Conservation (phyloP, 1,140 invertebrate species). For the Anoplophora glabripennis region DNA sequence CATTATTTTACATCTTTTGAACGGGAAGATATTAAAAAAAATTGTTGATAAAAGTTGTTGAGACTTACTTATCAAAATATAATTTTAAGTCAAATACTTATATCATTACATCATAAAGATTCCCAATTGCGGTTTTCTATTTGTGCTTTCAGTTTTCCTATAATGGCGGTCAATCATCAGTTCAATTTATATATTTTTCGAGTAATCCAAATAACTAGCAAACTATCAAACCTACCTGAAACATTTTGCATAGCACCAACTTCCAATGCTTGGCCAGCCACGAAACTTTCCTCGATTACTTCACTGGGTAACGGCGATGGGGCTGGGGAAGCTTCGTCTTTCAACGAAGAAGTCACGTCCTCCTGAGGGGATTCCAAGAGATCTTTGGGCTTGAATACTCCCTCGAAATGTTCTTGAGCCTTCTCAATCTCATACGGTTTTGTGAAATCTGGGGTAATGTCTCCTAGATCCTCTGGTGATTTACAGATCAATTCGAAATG, state of each 20-base stretch:
- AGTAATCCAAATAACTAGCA: no score
- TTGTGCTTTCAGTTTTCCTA: no score
- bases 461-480: background rate
- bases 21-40: no score
- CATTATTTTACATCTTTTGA: no score
- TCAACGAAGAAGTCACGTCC: constrained; percentile 38
- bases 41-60: no score
- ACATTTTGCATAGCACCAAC: background rate
- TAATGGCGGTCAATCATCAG: no score
- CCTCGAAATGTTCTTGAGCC: constrained; percentile 11
- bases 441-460: background rate
- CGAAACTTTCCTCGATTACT: constrained; percentile 12
- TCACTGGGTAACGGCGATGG: constrained; percentile 12
- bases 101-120: no score
- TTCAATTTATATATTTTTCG: no score
- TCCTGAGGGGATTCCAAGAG: constrained; percentile 26
- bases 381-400: constrained; percentile 1
- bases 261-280: background rate
- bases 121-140: no score
- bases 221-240: background rate
- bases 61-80: no score
- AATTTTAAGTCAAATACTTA: no score
- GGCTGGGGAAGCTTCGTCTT: constrained; percentile 27
- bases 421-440: constrained; percentile 3
- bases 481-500: background rate